phyloP scores from a whole-genome alignment of 2,888 invertebrate genomes.

The Galerucella nymphaeae region DNA sequence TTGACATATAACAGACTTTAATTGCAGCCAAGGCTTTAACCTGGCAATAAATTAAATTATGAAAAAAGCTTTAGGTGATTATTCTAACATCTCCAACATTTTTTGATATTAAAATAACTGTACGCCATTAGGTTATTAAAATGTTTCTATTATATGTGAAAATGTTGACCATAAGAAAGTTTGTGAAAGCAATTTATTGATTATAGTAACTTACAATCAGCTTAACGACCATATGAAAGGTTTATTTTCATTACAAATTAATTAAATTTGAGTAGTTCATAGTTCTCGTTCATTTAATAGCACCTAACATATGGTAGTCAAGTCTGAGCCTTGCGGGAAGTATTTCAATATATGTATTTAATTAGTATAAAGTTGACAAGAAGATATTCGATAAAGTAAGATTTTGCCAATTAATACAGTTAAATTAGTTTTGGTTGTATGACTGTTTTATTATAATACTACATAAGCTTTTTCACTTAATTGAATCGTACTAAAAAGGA shows the following conservation, averaged over 20 bases:
- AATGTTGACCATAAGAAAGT: constrained; percentile 1
- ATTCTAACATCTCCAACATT: too few relatives aligned
- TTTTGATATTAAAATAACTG: too few relatives aligned
- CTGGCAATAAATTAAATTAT: too few relatives aligned
- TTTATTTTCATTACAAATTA: constrained; percentile 5
- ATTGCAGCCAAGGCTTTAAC: too few relatives aligned
- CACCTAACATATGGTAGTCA: background rate
- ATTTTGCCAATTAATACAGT: constrained; percentile 9
- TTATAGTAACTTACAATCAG: background rate
- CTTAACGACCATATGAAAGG: background rate
- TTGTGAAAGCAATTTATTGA: background rate
- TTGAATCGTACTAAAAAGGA: constrained; percentile 3
- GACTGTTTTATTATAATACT: too few relatives aligned
- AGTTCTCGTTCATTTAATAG: background rate
- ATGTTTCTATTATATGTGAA: background rate
- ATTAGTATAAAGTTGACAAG: background rate
- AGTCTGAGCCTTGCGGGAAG: background rate
- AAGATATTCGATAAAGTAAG: constrained; percentile 27
- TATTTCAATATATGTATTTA: background rate
- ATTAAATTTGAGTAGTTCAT: background rate
- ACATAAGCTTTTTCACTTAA: background rate
- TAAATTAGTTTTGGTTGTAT: background rate
- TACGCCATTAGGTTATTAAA: background rate
- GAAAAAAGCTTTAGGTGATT: too few relatives aligned
- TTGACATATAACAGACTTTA: too few relatives aligned